A percentile compares a stretch with the other conserved stretches of the same genome.
These are phyloP conservation scores for Epizoanthus illoricatus DNA, from an alignment of 92 coral and sea anemone genomes.

Conservation along the genomic window DNA sequence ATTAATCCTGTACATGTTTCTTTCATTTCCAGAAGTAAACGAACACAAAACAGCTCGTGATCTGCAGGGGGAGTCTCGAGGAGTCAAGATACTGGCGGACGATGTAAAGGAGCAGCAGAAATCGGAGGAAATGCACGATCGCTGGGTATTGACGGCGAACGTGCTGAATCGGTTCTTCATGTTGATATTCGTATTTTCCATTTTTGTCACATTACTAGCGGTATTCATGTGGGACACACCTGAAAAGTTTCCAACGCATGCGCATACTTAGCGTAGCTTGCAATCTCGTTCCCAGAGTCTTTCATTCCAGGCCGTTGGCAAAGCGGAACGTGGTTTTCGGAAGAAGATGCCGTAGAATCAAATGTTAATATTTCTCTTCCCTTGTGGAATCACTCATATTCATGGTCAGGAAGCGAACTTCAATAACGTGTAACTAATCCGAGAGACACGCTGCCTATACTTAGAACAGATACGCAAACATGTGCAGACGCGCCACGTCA, in stretches of 20 bases:
- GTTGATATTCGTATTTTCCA: slow-evolving; percentile 63
- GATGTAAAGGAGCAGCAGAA: slow-evolving; percentile 68
- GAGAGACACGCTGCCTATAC: too few relatives aligned
- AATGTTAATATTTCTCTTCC: too few relatives aligned
- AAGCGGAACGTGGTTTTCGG: too few relatives aligned
- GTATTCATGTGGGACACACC: slow-evolving; percentile 60
- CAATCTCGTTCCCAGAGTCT: too few relatives aligned
- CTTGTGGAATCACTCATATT: too few relatives aligned
- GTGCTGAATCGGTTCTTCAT: slow-evolving; percentile 83
- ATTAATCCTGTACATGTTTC: not conserved
- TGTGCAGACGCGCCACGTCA: not conserved
- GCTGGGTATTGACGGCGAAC: slow-evolving; percentile 89
- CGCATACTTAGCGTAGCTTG: not conserved
- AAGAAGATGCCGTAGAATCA: too few relatives aligned
- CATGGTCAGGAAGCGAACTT: too few relatives aligned
- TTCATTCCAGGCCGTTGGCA: too few relatives aligned
- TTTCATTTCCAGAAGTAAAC: slow-evolving; percentile 20
- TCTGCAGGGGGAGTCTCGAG: slow-evolving; percentile 70
- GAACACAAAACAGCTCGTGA: slow-evolving; percentile 44
- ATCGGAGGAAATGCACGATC: slow-evolving; percentile 63
- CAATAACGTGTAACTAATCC: too few relatives aligned
- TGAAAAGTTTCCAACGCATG: not conserved
- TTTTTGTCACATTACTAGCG: slow-evolving; percentile 73
- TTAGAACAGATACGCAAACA: too few relatives aligned
- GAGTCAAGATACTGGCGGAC: slow-evolving; percentile 65